Percentiles rank a stretch among this genome's conserved stretches.
These are phyloP conservation scores for Drosophila birchii DNA, from an alignment of 2,888 invertebrate species.

Conservation along the genomic window DNA sequence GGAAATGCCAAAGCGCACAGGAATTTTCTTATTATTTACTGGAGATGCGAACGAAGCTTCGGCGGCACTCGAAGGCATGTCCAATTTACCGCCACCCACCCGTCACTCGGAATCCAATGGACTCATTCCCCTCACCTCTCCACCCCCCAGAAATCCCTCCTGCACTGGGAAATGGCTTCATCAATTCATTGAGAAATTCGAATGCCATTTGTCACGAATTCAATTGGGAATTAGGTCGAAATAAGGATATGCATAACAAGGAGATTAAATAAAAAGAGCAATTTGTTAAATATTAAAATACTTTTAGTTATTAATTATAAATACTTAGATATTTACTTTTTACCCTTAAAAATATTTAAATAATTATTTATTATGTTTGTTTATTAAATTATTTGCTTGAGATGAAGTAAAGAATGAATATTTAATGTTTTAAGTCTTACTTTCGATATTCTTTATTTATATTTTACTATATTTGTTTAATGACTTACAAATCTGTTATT, in stretches of 20 bases:
- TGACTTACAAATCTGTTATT: neutral
- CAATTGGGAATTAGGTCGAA: neutral
- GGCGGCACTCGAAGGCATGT: constrained; percentile 45
- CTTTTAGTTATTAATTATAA: neutral
- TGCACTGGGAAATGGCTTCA: constrained; percentile 17
- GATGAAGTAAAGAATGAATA: neutral
- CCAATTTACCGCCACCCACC: constrained; percentile 25
- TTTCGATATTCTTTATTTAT: neutral
- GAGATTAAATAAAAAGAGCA: neutral
- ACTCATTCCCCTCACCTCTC: neutral
- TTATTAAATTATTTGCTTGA: neutral
- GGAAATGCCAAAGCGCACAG: constrained; percentile 67
- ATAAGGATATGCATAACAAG: neutral
- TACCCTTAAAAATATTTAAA: too few relatives aligned
- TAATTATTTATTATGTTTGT: neutral
- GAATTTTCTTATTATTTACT: constrained; percentile 75
- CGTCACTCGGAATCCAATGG: constrained; percentile 1
- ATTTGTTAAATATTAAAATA: neutral
- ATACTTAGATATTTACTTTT: neutral
- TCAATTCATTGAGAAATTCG: constrained; percentile 7
- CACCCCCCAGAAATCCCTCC: neutral
- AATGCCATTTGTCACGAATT: constrained; percentile 9
- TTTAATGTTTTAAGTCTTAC: too few relatives aligned
- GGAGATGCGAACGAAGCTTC: constrained; percentile 52
- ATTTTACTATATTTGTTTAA: neutral